Evolutionary conservation across 2,888 invertebrate species (phyloP).

Genomic region (Rhodophaea formosa): DNA sequence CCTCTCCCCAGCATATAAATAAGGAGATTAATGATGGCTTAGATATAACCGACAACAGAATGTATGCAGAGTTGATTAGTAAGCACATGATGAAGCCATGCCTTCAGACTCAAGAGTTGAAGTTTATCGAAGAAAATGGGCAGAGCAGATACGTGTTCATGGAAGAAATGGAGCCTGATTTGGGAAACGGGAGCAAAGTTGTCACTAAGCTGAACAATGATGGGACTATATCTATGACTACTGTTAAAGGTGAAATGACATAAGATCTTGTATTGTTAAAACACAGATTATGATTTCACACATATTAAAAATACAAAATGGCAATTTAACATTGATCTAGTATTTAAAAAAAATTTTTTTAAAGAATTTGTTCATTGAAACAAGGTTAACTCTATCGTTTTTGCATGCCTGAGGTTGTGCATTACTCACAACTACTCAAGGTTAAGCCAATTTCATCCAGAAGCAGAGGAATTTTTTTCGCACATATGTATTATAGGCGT

Average conservation of each 20-base stretch:
- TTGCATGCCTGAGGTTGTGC: too few relatives aligned
- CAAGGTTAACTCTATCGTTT: too few relatives aligned
- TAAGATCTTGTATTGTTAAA: too few relatives aligned
- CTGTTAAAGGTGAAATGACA: constrained; percentile 49
- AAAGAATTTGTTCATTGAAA: too few relatives aligned
- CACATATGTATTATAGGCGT: too few relatives aligned
- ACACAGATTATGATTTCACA: too few relatives aligned
- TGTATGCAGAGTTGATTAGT: constrained; percentile 57
- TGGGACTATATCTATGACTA: constrained; percentile 67
- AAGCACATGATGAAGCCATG: constrained; percentile 50
- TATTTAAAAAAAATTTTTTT: too few relatives aligned
- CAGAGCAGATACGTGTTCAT: constrained; percentile 58
- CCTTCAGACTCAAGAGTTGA: constrained; percentile 52
- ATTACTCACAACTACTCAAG: too few relatives aligned
- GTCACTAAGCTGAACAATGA: constrained; percentile 69
- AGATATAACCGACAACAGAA: constrained; percentile 36
- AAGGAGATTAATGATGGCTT: constrained; percentile 1
- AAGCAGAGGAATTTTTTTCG: too few relatives aligned
- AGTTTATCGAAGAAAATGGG: constrained; percentile 54
- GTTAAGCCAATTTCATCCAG: too few relatives aligned
- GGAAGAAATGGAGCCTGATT: constrained; percentile 40
- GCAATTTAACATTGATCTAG: too few relatives aligned
- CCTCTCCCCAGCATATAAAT: background rate
- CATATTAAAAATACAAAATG: too few relatives aligned
- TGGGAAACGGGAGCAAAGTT: constrained; percentile 42